Conservation (phyloP, 30 jellyfish, hydroid and myxozoan species). For the Chironex yamaguchii region DNA sequence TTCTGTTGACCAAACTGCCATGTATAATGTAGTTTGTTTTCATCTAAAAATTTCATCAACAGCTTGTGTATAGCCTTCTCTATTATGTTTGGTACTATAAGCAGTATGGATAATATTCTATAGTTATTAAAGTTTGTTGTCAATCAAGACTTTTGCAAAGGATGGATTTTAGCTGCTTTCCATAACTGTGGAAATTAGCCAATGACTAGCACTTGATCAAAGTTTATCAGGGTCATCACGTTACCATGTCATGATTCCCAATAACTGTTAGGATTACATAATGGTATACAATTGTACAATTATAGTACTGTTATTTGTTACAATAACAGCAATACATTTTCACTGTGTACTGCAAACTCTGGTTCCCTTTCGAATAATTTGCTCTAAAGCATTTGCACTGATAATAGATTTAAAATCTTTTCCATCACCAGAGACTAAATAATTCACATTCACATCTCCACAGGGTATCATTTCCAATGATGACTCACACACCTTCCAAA, state of each 20-base stretch:
- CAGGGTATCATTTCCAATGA: conserved; percentile 54
- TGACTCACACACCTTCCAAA: too few relatives aligned
- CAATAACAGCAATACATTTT: conserved; percentile 45
- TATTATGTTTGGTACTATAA: conserved; percentile 25
- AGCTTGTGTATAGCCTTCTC: conserved; percentile 48
- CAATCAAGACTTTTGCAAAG: conserved; percentile 62
- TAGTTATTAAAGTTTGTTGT: conserved; percentile 44
- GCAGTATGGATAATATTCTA: conserved; percentile 64
- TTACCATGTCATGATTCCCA: conserved; percentile 63
- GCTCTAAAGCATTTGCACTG: conserved; percentile 32
- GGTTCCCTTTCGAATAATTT: conserved; percentile 22
- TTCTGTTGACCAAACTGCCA: conserved; percentile 71
- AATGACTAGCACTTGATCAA: conserved; percentile 24
- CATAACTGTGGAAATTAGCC: conserved; percentile 48
- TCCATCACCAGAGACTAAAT: conserved; percentile 48
- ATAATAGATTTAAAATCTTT: conserved; percentile 29
- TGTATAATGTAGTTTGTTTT: conserved; percentile 41
- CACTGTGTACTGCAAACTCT: conserved; percentile 27
- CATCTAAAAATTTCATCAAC: conserved; percentile 21
- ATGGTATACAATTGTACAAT: conserved; percentile 19
- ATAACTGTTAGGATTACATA: conserved; percentile 47
- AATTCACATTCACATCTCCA: conserved; percentile 79
- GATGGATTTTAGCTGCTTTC: conserved; percentile 59
- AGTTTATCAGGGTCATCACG: conserved; percentile 8
- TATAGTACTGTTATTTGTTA: conserved; percentile 40